Conservation (phyloP, 2,888 invertebrate species). For the Synanthedon tipuliformis region DNA sequence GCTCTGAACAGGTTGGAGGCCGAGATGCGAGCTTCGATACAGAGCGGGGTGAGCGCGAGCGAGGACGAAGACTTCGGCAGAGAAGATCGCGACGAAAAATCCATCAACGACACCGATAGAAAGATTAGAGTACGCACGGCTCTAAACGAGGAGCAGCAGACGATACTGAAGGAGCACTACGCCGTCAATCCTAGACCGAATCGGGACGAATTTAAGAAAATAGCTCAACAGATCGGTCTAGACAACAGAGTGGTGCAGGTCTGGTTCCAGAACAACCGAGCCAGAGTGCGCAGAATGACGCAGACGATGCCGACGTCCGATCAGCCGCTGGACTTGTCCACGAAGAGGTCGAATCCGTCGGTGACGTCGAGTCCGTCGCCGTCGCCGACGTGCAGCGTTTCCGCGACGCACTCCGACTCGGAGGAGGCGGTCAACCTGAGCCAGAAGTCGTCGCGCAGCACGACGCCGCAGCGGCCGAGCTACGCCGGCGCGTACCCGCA, state of each 20-base stretch:
- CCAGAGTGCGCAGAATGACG: conserved; percentile 82
- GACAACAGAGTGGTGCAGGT: conserved; percentile 89
- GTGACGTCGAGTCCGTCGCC: conserved; percentile 71
- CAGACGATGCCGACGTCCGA: conserved; percentile 62
- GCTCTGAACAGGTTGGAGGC: conserved; percentile 65
- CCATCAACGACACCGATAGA: conserved; percentile 74
- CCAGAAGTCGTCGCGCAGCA: conserved; percentile 75
- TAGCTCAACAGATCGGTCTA: conserved; percentile 82
- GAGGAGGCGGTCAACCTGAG: conserved; percentile 85
- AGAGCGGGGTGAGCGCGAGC: conserved; percentile 68
- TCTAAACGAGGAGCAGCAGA: conserved; percentile 93
- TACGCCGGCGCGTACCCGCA: conserved; percentile 68
- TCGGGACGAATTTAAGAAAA: conserved; percentile 90
- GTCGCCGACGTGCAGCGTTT: conserved; percentile 74
- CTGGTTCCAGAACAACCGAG: conserved; percentile 97
- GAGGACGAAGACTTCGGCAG: conserved; percentile 72
- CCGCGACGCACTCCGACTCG: conserved; percentile 73
- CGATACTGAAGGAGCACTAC: conserved; percentile 89
- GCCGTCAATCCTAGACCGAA: conserved; percentile 92
- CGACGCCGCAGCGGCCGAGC: conserved; percentile 66
- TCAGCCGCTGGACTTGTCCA: conserved; percentile 91
- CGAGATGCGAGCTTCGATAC: conserved; percentile 60
- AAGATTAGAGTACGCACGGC: conserved; percentile 93
- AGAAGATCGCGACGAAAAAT: conserved; percentile 64
- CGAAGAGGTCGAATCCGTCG: conserved; percentile 76